Base-by-base conservation (phyloP, 2,113 vertebrate genomes). In the Mastomys coucha region DNA sequence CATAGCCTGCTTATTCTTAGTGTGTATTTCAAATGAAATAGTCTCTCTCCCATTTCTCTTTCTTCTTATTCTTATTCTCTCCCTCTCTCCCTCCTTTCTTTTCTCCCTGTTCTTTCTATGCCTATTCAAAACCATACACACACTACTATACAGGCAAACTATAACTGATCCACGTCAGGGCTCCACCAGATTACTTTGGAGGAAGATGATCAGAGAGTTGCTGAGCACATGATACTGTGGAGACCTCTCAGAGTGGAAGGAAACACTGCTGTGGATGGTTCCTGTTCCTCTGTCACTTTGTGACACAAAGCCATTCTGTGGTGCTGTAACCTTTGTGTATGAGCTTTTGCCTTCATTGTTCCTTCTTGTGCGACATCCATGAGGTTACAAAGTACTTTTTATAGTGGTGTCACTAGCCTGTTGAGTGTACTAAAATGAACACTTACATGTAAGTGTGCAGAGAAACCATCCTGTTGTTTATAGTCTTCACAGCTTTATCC, bases 211-310 rank as follows among this genome's bases (percentile, higher is more conserved):
- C 24, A 69, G 13, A 24, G 60, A 87, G 39, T 86, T 2, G 1
- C 45, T 45, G 16, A 42, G 19, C 14, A 2, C 9, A 4, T n/a
- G 16, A 88, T 19, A 16, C 53, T 16, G 0, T 7, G 19, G 67
- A 36, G 33, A 28, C 22, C 7, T 94, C 2, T 22, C 17, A 36
- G 17, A 3, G 1, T 63, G 13, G 16, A 75, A 88, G 33, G 22
- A 92, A 58, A 51, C 24, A 42, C 17, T 58, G 10, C 28, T 42
- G 67, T 20, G 36, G 12, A 67, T 49, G 56, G 17, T 16, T 31
- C 17, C 45, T 1, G 0, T 36, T 3, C 9, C 4, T 9, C 2
- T 5, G 20, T 22, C 28, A 53, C 17, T 42, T 36, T 13, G 10
- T 63, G 45, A 87, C 45, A 9, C 7, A 19, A 2, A 1, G 67